Evolutionary conservation across 2,113 vertebrate genomes (phyloP).

Genomic region (Microcebus murinus): DNA sequence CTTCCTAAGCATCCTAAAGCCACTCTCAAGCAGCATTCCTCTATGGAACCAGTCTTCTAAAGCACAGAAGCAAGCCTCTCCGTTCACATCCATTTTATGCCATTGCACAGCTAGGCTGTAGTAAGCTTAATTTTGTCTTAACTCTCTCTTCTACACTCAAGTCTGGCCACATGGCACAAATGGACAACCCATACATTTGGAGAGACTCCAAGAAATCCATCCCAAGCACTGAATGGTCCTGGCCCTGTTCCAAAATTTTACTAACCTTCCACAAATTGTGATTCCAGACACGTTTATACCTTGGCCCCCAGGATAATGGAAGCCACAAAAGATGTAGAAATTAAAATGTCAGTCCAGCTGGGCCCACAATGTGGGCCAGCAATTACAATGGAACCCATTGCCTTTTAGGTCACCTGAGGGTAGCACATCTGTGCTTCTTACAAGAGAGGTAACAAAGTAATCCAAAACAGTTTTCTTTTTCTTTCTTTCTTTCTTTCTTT

Average conservation of each 20-base stretch:
- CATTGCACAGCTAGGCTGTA: constrained; percentile 7
- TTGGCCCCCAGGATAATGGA: constrained; percentile 52
- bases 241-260: constrained; percentile 47
- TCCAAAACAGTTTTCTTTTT: neutral
- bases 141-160: constrained; percentile 58
- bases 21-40: neutral
- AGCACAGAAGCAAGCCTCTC: neutral
- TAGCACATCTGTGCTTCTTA: neutral
- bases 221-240: constrained; percentile 46
- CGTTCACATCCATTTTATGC: neutral
- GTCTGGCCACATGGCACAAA: constrained; percentile 60
- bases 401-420: constrained; percentile 31
- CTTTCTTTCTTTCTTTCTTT: neutral
- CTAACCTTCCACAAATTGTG: neutral
- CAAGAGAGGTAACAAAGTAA: neutral
- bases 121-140: constrained; percentile 54
- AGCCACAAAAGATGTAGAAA: constrained; percentile 63
- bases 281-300: constrained; percentile 61
- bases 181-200: constrained; percentile 10
- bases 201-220: constrained; percentile 61
- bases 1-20: constrained; percentile 18
- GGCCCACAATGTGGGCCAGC: neutral
- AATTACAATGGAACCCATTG: constrained; percentile 15
- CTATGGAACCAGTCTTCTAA: neutral
- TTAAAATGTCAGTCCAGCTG: constrained; percentile 68